Conservation (phyloP, 2,797 vertebrate species). For the Aldrovandia affinis region DNA sequence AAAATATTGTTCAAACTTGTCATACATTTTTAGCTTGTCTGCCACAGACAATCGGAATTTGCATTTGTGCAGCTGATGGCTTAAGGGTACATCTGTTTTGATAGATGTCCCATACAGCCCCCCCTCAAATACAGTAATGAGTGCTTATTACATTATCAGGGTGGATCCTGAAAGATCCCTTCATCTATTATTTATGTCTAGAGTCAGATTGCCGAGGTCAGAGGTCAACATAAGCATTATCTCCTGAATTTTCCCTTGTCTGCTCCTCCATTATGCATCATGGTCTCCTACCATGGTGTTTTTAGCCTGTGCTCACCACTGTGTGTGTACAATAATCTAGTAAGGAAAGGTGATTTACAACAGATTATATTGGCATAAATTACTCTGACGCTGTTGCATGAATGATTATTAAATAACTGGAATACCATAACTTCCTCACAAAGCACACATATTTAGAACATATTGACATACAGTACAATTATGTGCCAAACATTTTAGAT, state of each 20-base stretch:
- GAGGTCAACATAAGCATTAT: slow-evolving; percentile 48
- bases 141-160: slow-evolving; percentile 16
- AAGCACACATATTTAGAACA: background rate
- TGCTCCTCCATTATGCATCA: slow-evolving; percentile 49
- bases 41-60: background rate
- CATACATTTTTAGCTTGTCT: background rate
- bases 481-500: background rate
- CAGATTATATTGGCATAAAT: background rate
- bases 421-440: background rate
- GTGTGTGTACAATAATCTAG: slow-evolving; percentile 30
- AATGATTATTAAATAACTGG: background rate
- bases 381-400: background rate
- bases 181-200: slow-evolving; percentile 47
- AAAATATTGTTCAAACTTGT: background rate
- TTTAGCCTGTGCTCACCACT: background rate
- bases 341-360: background rate
- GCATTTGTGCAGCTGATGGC: background rate
- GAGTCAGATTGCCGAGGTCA: slow-evolving; percentile 51
- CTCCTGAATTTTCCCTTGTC: slow-evolving; percentile 35
- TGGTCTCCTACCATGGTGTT: slow-evolving; percentile 29
- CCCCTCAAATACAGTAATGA: background rate
- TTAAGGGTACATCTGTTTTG: background rate
- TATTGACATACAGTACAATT: background rate
- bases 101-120: background rate
- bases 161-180: slow-evolving; percentile 25